Evolutionary conservation across 2,113 vertebrate species (phyloP).

Genomic region (Boulengeromyrus knoepffleri): DNA sequence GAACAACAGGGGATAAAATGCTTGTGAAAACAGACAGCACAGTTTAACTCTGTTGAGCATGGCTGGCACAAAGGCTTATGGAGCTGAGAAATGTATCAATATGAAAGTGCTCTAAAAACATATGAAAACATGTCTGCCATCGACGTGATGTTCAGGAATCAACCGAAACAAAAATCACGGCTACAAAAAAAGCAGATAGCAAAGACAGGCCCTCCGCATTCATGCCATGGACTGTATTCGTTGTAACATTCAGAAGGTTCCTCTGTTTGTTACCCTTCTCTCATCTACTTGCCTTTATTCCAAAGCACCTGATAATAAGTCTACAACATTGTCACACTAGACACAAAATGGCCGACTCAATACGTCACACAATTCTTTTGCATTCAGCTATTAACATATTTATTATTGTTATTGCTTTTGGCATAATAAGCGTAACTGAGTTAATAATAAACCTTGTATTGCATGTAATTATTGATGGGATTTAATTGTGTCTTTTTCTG

Average conservation of each 20-base stretch:
- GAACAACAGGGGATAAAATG: neutral
- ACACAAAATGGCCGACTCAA: neutral
- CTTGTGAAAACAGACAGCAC: neutral
- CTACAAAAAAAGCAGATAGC: neutral
- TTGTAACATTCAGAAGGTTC: neutral
- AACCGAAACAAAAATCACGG: neutral
- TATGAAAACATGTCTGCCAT: neutral
- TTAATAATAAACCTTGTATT: neutral
- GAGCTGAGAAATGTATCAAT: neutral
- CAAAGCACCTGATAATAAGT: neutral
- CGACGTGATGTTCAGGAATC: neutral
- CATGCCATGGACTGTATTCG: neutral
- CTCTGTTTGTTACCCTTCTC: neutral
- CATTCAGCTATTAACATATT: neutral
- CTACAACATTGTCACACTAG: neutral
- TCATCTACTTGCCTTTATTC: neutral
- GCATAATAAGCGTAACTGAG: neutral
- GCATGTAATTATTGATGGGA: neutral
- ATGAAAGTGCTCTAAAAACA: neutral
- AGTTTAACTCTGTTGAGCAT: neutral
- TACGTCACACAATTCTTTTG: neutral
- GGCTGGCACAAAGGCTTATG: neutral
- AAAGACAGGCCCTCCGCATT: neutral
- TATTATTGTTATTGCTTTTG: neutral
- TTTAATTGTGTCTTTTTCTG: neutral